phyloP scores from a whole-genome alignment of 1,140 invertebrate genomes.

The Diploscapter pachys region DNA sequence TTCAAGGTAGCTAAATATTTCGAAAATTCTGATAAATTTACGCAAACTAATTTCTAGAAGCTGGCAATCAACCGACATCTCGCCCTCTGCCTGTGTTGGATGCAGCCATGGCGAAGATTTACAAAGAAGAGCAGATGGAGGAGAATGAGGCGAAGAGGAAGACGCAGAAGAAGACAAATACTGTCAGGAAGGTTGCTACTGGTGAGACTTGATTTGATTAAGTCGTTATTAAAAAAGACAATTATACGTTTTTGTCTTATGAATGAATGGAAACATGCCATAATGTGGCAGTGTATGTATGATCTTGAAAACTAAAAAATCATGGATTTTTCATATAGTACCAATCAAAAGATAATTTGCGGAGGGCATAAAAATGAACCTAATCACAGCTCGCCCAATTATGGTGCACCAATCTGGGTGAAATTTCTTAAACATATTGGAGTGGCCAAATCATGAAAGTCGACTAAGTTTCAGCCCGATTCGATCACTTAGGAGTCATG shows the following conservation, averaged over 20 bases:
- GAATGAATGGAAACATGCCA: no score
- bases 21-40: no score
- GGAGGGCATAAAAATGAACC: no score
- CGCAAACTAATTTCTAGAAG: neutral
- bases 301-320: neutral
- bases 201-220: neutral
- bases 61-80: neutral
- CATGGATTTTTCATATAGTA: neutral
- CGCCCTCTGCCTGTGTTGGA: conserved; percentile 7
- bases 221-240: neutral
- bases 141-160: conserved; percentile 22
- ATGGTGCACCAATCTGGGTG: no score
- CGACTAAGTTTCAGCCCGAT: no score
- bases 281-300: neutral
- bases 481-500: no score
- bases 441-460: no score
- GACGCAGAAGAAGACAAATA: neutral
- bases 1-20: no score
- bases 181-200: neutral
- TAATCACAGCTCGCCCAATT: no score
- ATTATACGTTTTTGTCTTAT: no score
- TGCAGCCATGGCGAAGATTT: conserved; percentile 4
- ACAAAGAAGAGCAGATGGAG: conserved; percentile 5
- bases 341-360: no score
- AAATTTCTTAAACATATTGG: no score